Evolutionary conservation across 2,888 invertebrate species (phyloP), one percentile per base, ranked within the genome.

Genomic region (Halictus ligatus): DNA sequence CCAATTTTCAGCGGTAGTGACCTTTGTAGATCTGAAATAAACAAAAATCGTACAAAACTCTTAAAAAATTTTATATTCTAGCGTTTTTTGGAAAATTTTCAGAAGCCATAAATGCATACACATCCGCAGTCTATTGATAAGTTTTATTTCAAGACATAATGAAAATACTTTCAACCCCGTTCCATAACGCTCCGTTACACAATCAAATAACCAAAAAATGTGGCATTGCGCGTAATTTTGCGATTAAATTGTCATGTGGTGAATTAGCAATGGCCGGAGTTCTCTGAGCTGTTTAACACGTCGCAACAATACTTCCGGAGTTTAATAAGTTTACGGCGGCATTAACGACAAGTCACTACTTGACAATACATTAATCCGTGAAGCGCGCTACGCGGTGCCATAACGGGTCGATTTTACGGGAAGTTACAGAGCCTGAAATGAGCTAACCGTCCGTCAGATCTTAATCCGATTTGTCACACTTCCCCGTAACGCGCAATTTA

Each of bases 401-500:
- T 73, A 64, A 76, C 83, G 73, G 54, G 43, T n/a, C 82, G 76
- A 83, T 83, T 83, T 83, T 82, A 83, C 46, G 83, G 82, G 64
- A 67, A 83, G 76, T 82, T 77, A 76, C 73, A 15, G 54, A 15
- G 54, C 58, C 50, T 21, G 76, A 81, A 82, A 82, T 60, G 83
- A 81, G 40, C 25, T 64, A 35, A 77, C 73, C 73, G 76, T 76
- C 60, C 54, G 64, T 64, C 64, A 21, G 73, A 84, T 83, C 72
- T 58, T 83, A 83, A 85, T 85, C 84, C 83, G 75, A 85, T 83
- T 85, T 85, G 75, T 83, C 85, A 79, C 75, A 58, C 64, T 78
- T 43, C 67, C 40, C 25, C 54, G 78, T 67, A 84, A 84, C 77
- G 84, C 77, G 74, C 83, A 75, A 83, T 84, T 83, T 84, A 84